Evolutionary conservation across 1,140 invertebrate genomes (phyloP).

Genomic region (Leptoteleia sp.): DNA sequence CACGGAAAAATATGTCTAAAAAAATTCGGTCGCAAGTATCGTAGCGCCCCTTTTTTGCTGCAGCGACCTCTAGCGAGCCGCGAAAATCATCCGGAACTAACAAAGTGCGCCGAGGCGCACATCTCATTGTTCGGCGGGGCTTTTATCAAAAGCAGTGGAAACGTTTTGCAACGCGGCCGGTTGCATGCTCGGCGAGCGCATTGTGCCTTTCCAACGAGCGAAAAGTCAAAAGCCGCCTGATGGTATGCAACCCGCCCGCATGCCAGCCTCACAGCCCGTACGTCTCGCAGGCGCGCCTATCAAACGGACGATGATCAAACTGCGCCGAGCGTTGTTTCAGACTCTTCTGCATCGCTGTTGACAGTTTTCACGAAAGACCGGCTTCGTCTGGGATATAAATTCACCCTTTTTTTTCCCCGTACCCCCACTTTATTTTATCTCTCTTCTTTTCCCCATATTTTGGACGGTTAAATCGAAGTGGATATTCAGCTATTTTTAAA

Average conservation of each 20-base stretch:
- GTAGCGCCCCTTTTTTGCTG: conserved; percentile 4
- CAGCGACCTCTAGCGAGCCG: conserved; percentile 51
- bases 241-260: conserved; percentile 58
- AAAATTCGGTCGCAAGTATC: conserved; percentile 4
- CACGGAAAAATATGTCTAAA: conserved; percentile 3
- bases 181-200: conserved; percentile 44
- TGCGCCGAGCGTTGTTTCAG: conserved; percentile 32
- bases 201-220: conserved; percentile 51
- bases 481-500: no score
- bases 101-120: conserved; percentile 48
- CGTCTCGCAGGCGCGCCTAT: conserved; percentile 51
- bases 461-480: neutral
- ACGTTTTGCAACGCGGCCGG: conserved; percentile 46
- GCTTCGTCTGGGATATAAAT: conserved; percentile 33
- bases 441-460: conserved; percentile 10
- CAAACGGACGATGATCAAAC: conserved; percentile 52
- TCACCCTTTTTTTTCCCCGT: conserved; percentile 5
- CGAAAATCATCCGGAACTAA: conserved; percentile 61
- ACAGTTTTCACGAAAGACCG: conserved; percentile 48
- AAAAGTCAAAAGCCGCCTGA: conserved; percentile 62
- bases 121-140: conserved; percentile 50
- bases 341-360: conserved; percentile 39
- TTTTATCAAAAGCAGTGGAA: conserved; percentile 59
- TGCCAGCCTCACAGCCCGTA: conserved; percentile 35
- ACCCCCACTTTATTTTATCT: neutral